A percentile compares a stretch with the other conserved stretches of the same genome.
Conservation (phyloP, 2,113 vertebrate genomes). For the Protobothrops flavoviridis region DNA sequence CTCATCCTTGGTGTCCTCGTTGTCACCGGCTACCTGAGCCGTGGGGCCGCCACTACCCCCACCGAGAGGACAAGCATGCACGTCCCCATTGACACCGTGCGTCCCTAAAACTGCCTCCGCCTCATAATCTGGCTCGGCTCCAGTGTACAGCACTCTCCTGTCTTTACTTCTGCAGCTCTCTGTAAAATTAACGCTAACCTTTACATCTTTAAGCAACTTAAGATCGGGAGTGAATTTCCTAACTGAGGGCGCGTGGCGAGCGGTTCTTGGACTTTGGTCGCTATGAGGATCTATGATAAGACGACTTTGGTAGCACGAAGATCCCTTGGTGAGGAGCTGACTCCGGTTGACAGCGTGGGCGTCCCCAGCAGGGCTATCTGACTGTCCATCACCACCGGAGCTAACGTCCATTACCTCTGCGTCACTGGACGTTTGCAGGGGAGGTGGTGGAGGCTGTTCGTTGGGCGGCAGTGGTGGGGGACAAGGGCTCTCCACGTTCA, state of each 20-base stretch:
- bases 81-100: slow-evolving; percentile 84
- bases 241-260: slow-evolving; percentile 90
- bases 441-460: slow-evolving; percentile 99
- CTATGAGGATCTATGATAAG: slow-evolving; percentile 78
- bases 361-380: slow-evolving; percentile 90
- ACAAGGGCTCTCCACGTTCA: slow-evolving; percentile 78
- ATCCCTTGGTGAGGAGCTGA: slow-evolving; percentile 86
- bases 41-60: slow-evolving; percentile 74
- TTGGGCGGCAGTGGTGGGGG: slow-evolving; percentile 77
- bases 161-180: slow-evolving; percentile 94
- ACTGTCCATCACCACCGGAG: slow-evolving; percentile 99
- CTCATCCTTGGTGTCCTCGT: slow-evolving; percentile 76
- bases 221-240: slow-evolving; percentile 93
- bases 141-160: slow-evolving; percentile 94
- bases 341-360: slow-evolving; percentile 74
- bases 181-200: slow-evolving; percentile 94
- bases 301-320: slow-evolving; percentile 83
- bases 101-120: slow-evolving; percentile 69
- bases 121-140: slow-evolving; percentile 78
- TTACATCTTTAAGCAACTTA: slow-evolving; percentile 95
- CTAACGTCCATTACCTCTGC: slow-evolving; percentile 99
- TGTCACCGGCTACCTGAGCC: slow-evolving; percentile 67
- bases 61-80: slow-evolving; percentile 82
- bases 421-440: slow-evolving; percentile 99
- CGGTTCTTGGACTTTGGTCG: slow-evolving; percentile 89